Evolutionary conservation across 2,113 vertebrate species (phyloP).

Genomic region (Anarhynchus alexandrinus): DNA sequence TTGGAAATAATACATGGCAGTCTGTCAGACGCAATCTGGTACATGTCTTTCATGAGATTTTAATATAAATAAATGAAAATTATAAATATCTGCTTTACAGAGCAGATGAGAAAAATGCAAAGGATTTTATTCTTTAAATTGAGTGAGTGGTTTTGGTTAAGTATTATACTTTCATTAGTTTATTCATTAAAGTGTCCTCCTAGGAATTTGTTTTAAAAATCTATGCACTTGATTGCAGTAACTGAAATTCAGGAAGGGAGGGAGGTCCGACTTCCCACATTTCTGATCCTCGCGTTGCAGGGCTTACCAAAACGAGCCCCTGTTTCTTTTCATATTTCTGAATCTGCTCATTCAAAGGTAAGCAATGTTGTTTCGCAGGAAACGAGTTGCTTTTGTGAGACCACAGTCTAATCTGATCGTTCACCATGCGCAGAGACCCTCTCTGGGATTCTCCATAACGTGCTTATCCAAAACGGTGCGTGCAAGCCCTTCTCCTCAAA

Average conservation of each 20-base stretch:
- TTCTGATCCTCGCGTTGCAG: background rate
- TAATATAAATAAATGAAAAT: conserved; percentile 60
- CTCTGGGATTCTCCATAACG: background rate
- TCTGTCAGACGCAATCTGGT: conserved; percentile 21
- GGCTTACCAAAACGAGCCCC: background rate
- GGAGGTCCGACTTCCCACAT: background rate
- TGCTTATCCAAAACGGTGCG: accelerated
- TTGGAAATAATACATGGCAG: conserved; percentile 21
- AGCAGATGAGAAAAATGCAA: background rate
- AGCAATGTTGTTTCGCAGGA: background rate
- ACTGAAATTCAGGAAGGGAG: background rate
- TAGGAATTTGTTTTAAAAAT: background rate
- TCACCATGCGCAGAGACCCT: background rate
- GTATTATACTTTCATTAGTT: conserved; percentile 20
- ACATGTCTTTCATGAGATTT: conserved; percentile 38
- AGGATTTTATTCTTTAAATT: background rate
- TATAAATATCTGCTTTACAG: background rate
- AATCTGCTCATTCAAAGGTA: background rate
- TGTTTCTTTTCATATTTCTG: background rate
- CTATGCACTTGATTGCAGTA: background rate
- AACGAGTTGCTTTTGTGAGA: background rate
- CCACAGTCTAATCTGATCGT: background rate
- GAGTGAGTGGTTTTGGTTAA: conserved; percentile 11
- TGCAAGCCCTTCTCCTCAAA: background rate
- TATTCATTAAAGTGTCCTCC: conserved; percentile 17